Conservation (phyloP, 2,888 invertebrate genomes). For the Acheta domesticus region DNA sequence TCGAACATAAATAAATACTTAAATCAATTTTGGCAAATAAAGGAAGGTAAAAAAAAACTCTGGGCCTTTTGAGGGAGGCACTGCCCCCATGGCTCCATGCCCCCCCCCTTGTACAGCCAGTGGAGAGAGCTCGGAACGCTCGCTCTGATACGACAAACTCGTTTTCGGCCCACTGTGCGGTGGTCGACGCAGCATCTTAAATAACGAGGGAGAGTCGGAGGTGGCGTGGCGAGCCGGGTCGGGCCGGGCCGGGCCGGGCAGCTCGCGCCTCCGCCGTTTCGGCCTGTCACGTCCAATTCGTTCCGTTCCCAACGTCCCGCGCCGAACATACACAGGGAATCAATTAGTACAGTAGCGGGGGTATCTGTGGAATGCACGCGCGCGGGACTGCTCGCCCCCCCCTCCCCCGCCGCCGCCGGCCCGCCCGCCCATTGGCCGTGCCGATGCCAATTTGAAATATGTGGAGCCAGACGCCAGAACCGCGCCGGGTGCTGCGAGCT, state of each 20-base stretch:
- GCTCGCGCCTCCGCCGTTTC: constrained; percentile 4
- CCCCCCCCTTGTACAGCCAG: no score
- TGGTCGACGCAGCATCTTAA: background rate
- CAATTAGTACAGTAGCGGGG: constrained; percentile 1
- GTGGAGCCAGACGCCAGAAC: background rate
- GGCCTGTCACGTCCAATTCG: constrained; percentile 12
- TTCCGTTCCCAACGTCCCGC: background rate
- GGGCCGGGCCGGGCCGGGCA: no score
- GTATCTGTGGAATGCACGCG: background rate
- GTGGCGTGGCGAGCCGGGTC: background rate
- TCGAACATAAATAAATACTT: no score
- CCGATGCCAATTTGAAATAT: constrained; percentile 7
- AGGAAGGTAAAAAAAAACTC: no score
- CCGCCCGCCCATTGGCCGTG: background rate
- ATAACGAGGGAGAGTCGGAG: background rate
- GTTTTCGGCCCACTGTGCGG: background rate
- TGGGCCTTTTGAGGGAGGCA: no score
- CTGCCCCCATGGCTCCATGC: no score
- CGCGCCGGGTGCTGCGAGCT: no score
- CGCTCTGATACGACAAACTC: background rate
- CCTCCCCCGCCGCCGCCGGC: background rate
- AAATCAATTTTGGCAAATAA: no score
- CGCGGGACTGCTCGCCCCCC: background rate
- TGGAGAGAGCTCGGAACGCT: no score
- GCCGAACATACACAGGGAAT: constrained; percentile 4